Percentiles rank a stretch among this genome's conserved stretches.
phyloP scores from a whole-genome alignment of 2,113 vertebrate species.

The Budorcas taxicolor region DNA sequence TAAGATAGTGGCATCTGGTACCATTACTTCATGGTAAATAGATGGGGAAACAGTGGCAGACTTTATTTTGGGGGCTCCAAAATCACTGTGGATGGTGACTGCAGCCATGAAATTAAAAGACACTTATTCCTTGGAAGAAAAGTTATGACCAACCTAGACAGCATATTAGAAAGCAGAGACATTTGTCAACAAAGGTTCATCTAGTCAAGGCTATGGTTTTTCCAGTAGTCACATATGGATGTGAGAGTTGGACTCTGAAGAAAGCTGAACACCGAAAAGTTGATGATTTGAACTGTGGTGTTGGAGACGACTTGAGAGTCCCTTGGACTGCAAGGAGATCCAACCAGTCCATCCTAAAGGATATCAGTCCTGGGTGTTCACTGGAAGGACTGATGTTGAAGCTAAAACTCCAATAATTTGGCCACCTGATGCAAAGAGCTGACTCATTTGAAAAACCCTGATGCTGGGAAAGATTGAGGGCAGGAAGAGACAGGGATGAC shows the following conservation, averaged over 20 bases:
- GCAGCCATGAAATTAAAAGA: not conserved
- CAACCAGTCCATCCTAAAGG: not conserved
- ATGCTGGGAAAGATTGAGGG: not conserved
- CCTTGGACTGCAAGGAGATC: not conserved
- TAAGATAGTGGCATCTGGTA: not conserved
- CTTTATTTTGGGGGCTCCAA: not conserved
- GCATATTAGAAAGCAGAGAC: not conserved
- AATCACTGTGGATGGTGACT: not conserved
- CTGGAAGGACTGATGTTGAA: not conserved
- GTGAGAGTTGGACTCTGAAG: not conserved
- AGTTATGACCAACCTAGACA: not conserved
- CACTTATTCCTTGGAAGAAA: not conserved
- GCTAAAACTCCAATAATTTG: not conserved
- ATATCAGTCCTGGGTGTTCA: not conserved
- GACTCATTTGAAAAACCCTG: not conserved
- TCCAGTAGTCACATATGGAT: not conserved
- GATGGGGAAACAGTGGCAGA: not conserved
- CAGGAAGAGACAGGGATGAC: rapidly evolving
- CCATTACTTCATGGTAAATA: not conserved
- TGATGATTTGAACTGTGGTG: not conserved
- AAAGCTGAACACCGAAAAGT: rapidly evolving
- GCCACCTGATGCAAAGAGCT: not conserved
- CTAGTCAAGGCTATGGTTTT: not conserved
- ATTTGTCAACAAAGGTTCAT: not conserved
- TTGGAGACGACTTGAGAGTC: not conserved